A percentile compares a stretch with the other conserved stretches of the same genome.
Evolutionary conservation across 2,888 invertebrate genomes (phyloP).

Genomic region (Sinohyriopsis cumingii): DNA sequence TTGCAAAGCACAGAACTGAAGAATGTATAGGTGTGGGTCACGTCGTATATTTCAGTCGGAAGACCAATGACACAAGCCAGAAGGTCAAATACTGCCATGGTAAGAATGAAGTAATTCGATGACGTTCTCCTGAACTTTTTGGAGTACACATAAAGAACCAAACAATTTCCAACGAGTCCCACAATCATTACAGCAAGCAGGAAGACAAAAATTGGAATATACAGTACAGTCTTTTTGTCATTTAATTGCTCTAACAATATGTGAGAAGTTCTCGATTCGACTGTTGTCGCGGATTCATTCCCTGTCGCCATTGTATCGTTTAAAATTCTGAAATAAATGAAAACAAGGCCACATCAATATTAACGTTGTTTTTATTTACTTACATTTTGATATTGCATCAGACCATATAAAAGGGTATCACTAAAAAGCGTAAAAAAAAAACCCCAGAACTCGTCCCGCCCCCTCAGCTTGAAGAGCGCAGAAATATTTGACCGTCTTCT

Average conservation of each 20-base stretch:
- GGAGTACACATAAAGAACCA: constrained; percentile 57
- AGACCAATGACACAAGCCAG: constrained; percentile 56
- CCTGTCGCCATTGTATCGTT: no score
- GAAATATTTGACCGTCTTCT: no score
- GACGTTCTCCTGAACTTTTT: constrained; percentile 55
- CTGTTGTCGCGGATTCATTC: no score
- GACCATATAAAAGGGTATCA: no score
- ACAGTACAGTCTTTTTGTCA: constrained; percentile 46
- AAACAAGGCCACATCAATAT: no score
- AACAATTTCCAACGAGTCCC: constrained; percentile 53
- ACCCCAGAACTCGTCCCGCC: no score
- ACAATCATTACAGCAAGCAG: constrained; percentile 49
- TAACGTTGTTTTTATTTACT: no score
- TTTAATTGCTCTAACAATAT: constrained; percentile 34
- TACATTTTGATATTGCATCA: no score
- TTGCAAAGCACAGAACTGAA: constrained; percentile 54
- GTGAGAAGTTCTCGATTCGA: neutral
- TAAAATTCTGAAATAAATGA: no score
- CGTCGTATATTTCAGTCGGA: constrained; percentile 58
- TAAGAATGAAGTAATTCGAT: constrained; percentile 60
- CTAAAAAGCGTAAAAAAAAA: no score
- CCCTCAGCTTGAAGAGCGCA: no score
- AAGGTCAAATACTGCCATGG: constrained; percentile 62
- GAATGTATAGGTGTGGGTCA: constrained; percentile 57
- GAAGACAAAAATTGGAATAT: constrained; percentile 56